A percentile compares a stretch with the other conserved stretches of the same genome.
phyloP scores from a whole-genome alignment of 2,888 invertebrate species.

The Platycheirus albimanus region DNA sequence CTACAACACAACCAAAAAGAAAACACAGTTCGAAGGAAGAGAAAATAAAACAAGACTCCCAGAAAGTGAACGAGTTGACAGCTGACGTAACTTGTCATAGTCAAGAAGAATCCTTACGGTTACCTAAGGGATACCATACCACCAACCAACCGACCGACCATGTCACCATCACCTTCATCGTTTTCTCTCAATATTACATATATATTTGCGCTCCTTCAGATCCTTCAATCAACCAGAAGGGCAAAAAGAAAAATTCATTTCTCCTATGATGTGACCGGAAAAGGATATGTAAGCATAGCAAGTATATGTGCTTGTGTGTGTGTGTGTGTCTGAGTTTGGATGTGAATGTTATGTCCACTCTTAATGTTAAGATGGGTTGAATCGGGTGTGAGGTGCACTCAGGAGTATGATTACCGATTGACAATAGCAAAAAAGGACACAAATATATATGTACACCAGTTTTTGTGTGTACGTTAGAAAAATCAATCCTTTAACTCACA shows the following conservation, averaged over 20 bases:
- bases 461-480: constrained; percentile 5
- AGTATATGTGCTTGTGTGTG: constrained; percentile 19
- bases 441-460: constrained; percentile 31
- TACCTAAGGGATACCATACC: constrained; percentile 68
- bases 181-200: constrained; percentile 39
- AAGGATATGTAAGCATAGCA: constrained; percentile 42
- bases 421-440: constrained; percentile 71
- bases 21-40: constrained; percentile 9
- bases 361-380: constrained; percentile 28
- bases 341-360: constrained; percentile 59
- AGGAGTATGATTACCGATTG: constrained; percentile 72
- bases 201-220: constrained; percentile 70
- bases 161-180: constrained; percentile 56
- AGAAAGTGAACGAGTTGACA: constrained; percentile 72
- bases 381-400: constrained; percentile 46
- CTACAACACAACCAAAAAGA: constrained; percentile 29
- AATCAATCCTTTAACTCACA: constrained; percentile 69
- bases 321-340: constrained; percentile 23
- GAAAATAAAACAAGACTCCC: constrained; percentile 62
- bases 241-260: constrained; percentile 66
- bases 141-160: constrained; percentile 10
- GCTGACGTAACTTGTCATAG: constrained; percentile 75
- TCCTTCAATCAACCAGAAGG: constrained; percentile 74
- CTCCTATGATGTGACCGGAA: constrained; percentile 72
- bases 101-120: constrained; percentile 73